A percentile compares a stretch with the other conserved stretches of the same genome.
Evolutionary conservation across 2,113 vertebrate species (phyloP).

Genomic region (Campylomormyrus tamandua): DNA sequence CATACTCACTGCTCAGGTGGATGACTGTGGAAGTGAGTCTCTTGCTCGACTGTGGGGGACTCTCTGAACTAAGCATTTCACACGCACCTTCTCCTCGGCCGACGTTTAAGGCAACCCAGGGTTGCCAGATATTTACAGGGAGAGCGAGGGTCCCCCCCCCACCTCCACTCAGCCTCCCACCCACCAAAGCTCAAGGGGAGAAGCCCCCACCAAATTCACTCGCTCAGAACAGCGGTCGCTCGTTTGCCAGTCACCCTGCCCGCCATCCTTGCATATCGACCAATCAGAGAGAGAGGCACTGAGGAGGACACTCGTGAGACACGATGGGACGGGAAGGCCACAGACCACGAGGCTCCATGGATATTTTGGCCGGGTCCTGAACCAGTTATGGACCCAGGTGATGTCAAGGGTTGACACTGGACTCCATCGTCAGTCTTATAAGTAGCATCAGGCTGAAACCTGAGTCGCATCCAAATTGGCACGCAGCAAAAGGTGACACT

Average conservation of each 20-base stretch:
- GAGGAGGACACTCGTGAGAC: slow-evolving; percentile 26
- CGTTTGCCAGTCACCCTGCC: neutral
- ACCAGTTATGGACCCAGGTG: slow-evolving; percentile 48
- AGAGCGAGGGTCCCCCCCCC: neutral
- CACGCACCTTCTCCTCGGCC: neutral
- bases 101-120: neutral
- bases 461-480: slow-evolving; percentile 46
- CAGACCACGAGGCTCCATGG: slow-evolving; percentile 51
- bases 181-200: neutral
- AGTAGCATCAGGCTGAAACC: slow-evolving; percentile 49
- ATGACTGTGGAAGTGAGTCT: slow-evolving; percentile 55
- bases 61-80: slow-evolving; percentile 49
- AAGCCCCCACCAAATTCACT: neutral
- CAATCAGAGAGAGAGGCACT: slow-evolving; percentile 40
- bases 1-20: slow-evolving; percentile 57
- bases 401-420: slow-evolving; percentile 44
- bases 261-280: slow-evolving; percentile 25
- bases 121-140: slow-evolving; percentile 10
- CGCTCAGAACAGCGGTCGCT: neutral
- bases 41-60: slow-evolving; percentile 50
- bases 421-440: slow-evolving; percentile 46
- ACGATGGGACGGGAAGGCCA: slow-evolving; percentile 19
- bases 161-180: neutral
- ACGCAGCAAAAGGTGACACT: slow-evolving; percentile 38
- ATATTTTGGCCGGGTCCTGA: slow-evolving; percentile 55